phyloP scores from a whole-genome alignment of 2,797 vertebrate species.

The Crocidura indochinensis region DNA sequence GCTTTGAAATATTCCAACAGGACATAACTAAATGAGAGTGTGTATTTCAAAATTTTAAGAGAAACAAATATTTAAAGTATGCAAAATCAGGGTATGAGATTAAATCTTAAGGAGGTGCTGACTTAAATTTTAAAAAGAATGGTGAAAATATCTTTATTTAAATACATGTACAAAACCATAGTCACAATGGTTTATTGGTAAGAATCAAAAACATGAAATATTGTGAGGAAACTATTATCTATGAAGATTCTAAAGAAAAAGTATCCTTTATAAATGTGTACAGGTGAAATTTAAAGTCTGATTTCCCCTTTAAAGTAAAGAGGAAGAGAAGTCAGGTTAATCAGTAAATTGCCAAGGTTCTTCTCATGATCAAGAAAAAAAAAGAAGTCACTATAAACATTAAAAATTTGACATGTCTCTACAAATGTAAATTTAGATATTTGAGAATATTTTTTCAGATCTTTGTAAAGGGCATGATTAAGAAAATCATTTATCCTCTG shows the following conservation, averaged over 20 bases:
- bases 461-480: slow-evolving; percentile 40
- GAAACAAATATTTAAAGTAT: slow-evolving; percentile 27
- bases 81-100: slow-evolving; percentile 36
- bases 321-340: slow-evolving; percentile 51
- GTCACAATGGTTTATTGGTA: slow-evolving; percentile 34
- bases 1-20: slow-evolving; percentile 35
- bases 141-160: slow-evolving; percentile 31
- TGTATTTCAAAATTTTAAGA: neutral
- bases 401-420: neutral
- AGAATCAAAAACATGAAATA: slow-evolving; percentile 43
- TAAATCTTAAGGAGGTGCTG: slow-evolving; percentile 43
- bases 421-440: slow-evolving; percentile 55
- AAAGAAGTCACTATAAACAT: slow-evolving; percentile 16
- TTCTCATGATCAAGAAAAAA: neutral
- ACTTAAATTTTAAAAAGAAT: neutral
- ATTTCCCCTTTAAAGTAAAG: slow-evolving; percentile 57
- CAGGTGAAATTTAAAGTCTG: slow-evolving; percentile 46
- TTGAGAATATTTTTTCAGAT: slow-evolving; percentile 62
- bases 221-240: slow-evolving; percentile 51
- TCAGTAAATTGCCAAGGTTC: slow-evolving; percentile 30
- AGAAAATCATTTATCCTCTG: slow-evolving; percentile 1
- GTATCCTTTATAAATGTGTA: slow-evolving; percentile 5
- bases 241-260: slow-evolving; percentile 41
- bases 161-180: slow-evolving; percentile 45
- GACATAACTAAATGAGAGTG: slow-evolving; percentile 21